Evolutionary conservation across 2,797 vertebrate genomes (phyloP), one percentile per base, ranked within the genome.

Genomic region (Alectoris magna): DNA sequence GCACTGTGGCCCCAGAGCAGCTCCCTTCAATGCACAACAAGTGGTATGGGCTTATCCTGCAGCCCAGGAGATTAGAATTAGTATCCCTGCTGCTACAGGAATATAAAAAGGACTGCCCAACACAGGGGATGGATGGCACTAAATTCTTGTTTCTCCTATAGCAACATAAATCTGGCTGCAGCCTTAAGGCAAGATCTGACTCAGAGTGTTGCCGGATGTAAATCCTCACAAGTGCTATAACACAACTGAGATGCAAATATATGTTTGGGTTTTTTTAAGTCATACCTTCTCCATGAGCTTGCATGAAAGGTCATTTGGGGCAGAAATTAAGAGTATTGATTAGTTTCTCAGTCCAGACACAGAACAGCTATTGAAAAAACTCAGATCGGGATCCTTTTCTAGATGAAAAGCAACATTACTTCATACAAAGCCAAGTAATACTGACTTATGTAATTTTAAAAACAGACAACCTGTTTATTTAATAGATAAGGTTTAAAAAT

Each of bases 141-240:
- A 14, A 41, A 19, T 12, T 77, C 36, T 12, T n/a, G 8, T 67
- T 23, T 79, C 17, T 64, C 26, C 67, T 78, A 26, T 0, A 78
- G 55, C 56, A 53, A 43, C 48, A 43, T 55, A 87, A 87, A 56
- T 24, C 51, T 23, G 5, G 19, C 31, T 85, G 59, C 13, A 21
- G n/a, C 34, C 88, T 55, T 60, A 43, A 70, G 63, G 73, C 59
- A 94, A 79, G 73, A 67, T 87, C 59, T 92, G 78, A 81, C 59
- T 96, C 82, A 66, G 16, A 6, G 21, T 31, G 26, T 51, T 29
- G 14, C 66, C 55, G 80, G 66, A 49, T 80, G 43, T 39, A 80
- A 90, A 60, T 66, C 23, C n/a, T 93, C 60, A 24, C 44, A 15
- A 63, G 46, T 62, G 46, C 76, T 88, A 34, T 60, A 38, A 84